Evolutionary conservation across 2,797 vertebrate genomes (phyloP), one percentile per base, ranked within the genome.

Genomic region (Chelmon rostratus): DNA sequence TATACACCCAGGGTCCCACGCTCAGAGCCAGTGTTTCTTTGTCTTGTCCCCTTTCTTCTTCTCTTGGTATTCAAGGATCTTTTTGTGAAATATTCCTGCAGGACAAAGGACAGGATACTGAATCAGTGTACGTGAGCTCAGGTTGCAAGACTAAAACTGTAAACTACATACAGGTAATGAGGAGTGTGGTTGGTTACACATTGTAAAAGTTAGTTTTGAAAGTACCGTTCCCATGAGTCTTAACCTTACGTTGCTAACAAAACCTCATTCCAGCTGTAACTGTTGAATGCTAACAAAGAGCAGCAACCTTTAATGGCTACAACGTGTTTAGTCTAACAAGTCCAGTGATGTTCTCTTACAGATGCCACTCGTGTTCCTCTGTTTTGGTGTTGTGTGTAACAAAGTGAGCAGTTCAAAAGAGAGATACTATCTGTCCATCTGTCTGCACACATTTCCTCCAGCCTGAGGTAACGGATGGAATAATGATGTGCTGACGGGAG

Each of bases 31-130:
- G 82, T 91, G 90, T 90, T 93, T 95, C 91, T 88, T 94, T 35
- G 57, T 31, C 84, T 94, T 95, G 16, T 93, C 91, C 68, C 16
- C 85, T 81, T 89, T 93, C 87, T 86, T 90, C 85, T 90, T 94
- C 75, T 91, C 92, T 35, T 95, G 90, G 76, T 93, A 95, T 80
- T 96, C 95, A 1, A 88, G 57, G 67, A 96, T 92, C 88, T 95
- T 96, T 79, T 56, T 90, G 79, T 95, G 87, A 83, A 96, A 96
- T 82, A 95, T 91, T 52, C 96, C 96, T 96, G 79, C 11, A 83
- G 62, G 40, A 79, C 35, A 74, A 69, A 70, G 46, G 4, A 58
- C 15, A 46, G 18, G 15, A 58, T 3, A 31, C 15, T 2, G 0
- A 64, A 4, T 78, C 18, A 83, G 67, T n/a, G 25, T 28, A 75